phyloP scores from a whole-genome alignment of 2,113 vertebrate genomes.

The Pangasianodon hypophthalmus region DNA sequence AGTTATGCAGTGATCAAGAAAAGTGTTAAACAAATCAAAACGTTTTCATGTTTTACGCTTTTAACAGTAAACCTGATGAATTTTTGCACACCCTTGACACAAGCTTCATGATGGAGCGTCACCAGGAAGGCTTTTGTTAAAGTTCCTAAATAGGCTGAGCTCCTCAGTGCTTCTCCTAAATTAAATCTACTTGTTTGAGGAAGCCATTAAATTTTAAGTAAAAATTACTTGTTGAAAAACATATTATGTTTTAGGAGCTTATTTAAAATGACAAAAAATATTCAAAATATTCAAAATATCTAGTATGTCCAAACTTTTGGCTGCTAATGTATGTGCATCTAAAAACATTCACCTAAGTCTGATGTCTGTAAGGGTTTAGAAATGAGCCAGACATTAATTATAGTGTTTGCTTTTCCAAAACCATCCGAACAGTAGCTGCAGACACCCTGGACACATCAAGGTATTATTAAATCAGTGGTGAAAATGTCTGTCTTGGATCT shows the following conservation, averaged over 20 bases:
- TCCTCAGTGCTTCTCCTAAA: neutral
- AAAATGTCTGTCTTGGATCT: neutral
- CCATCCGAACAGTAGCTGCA: neutral
- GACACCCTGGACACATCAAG: neutral
- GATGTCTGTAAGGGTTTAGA: neutral
- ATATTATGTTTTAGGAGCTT: neutral
- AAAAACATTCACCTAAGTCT: neutral
- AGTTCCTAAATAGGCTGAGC: neutral
- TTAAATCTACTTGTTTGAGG: neutral
- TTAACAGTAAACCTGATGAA: neutral
- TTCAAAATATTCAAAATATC: neutral
- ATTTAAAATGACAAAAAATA: neutral
- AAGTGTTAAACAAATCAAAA: neutral
- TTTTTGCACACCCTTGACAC: neutral
- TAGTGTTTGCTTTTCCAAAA: neutral
- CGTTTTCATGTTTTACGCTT: neutral
- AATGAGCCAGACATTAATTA: slow-evolving; percentile 25
- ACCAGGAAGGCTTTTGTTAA: neutral
- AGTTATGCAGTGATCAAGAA: neutral
- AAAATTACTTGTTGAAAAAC: neutral
- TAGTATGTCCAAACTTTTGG: neutral
- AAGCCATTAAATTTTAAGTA: neutral
- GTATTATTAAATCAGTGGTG: neutral
- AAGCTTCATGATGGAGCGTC: neutral
- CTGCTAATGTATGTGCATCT: neutral